Evolutionary conservation across 1,140 invertebrate genomes (phyloP).

Genomic region (Drosophila suzukii): DNA sequence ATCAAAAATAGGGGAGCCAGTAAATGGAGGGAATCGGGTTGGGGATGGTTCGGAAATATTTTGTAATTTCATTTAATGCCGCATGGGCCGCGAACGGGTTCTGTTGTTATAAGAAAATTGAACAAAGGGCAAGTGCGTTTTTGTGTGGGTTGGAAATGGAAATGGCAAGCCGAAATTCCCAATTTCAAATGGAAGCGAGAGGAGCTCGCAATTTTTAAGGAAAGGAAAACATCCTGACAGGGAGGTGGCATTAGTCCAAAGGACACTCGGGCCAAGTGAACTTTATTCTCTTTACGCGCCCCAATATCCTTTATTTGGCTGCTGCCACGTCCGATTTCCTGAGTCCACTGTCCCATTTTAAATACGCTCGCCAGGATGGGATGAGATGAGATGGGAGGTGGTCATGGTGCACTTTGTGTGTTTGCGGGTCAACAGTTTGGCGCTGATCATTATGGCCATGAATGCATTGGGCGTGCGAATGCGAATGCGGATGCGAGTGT

Average conservation of each 20-base stretch:
- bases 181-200: conserved; percentile 4
- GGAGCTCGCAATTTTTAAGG: conserved; percentile 1
- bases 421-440: conserved; percentile 58
- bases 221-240: not conserved
- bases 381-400: not conserved
- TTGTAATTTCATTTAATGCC: conserved; percentile 66
- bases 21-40: not conserved
- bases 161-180: conserved; percentile 21
- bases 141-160: not conserved
- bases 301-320: conserved; percentile 38
- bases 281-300: conserved; percentile 27
- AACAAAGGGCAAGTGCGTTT: conserved; percentile 12
- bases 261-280: conserved; percentile 14
- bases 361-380: conserved; percentile 10
- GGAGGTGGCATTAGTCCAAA: conserved; percentile 5
- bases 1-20: conserved; percentile 33
- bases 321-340: not conserved
- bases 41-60: conserved; percentile 46
- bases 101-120: conserved; percentile 42
- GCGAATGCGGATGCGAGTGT: conserved; percentile 2
- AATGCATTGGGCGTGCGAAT: conserved; percentile 7
- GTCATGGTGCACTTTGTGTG: conserved; percentile 39
- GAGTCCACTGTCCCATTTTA: conserved; percentile 26
- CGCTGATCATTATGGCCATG: conserved; percentile 46
- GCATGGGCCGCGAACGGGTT: conserved; percentile 33